Percentiles rank a stretch among this genome's conserved stretches.
Conservation (phyloP, 2,888 invertebrate genomes). For the Drosophila falleni region DNA sequence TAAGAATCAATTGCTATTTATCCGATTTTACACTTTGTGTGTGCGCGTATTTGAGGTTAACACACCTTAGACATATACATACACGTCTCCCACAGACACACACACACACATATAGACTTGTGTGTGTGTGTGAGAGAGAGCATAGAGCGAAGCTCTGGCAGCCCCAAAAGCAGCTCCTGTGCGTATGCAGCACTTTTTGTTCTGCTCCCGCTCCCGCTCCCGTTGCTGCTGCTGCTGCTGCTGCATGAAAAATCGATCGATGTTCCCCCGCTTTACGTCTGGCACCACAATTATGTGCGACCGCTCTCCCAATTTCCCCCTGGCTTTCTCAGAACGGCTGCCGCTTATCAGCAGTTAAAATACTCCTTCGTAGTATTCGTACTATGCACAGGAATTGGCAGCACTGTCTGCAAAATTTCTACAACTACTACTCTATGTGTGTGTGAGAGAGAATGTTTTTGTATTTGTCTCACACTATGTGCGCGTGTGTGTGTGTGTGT, state of each 20-base stretch:
- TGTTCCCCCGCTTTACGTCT: slow-evolving; percentile 40
- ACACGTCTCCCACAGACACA: slow-evolving; percentile 64
- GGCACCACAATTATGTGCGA: slow-evolving; percentile 38
- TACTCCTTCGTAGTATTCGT: slow-evolving; percentile 72
- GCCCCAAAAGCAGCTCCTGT: slow-evolving; percentile 63
- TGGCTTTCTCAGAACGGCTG: slow-evolving; percentile 23
- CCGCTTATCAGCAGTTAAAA: slow-evolving; percentile 72
- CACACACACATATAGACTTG: no score
- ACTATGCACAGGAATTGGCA: slow-evolving; percentile 73
- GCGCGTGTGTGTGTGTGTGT: slow-evolving; percentile 16
- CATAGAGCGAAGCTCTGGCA: slow-evolving; percentile 41
- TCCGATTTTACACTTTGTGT: slow-evolving; percentile 43
- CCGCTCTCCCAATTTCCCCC: slow-evolving; percentile 18
- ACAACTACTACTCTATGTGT: slow-evolving; percentile 39
- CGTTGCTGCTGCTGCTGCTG: slow-evolving; percentile 28
- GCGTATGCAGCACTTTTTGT: slow-evolving; percentile 74
- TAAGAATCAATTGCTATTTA: slow-evolving; percentile 39
- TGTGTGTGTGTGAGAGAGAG: slow-evolving; percentile 11
- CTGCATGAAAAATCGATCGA: slow-evolving; percentile 81
- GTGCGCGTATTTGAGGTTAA: slow-evolving; percentile 81
- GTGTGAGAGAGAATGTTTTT: slow-evolving; percentile 12
- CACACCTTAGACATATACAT: slow-evolving; percentile 85
- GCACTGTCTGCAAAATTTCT: slow-evolving; percentile 65
- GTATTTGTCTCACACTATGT: background rate
- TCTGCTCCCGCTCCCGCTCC: slow-evolving; percentile 33